Evolutionary conservation across 2,113 vertebrate genomes (phyloP), one percentile per base, ranked within the genome.

Genomic region (Sigmodon hispidus): DNA sequence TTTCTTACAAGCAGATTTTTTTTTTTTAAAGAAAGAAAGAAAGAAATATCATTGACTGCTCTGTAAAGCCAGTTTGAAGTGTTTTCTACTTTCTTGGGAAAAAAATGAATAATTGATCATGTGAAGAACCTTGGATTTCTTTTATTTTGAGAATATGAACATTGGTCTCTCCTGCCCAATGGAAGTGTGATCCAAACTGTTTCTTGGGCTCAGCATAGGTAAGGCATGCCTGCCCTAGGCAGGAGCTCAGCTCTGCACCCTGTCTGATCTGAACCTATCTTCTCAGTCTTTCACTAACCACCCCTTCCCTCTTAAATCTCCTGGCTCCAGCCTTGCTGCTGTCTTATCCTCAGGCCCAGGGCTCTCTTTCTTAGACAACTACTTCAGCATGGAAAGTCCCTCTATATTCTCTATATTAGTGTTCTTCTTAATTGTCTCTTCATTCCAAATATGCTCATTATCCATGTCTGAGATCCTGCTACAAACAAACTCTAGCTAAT

Each of bases 1-100:
- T 96, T 92, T 92, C 77, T 96, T 92, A 70, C 67, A 95, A 94
- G 89, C 55, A 90, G 91, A n/a, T 22, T 11, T 86, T 63, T 29
- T 22, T 11, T 86, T 63, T 29, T 10, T 84, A 84, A 90, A 76
- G 63, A 63, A 65, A 65, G 31, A 31, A 57, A 63, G 4, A 31
- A 65, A 70, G 87, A 94, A 83, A 67, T 29, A 87, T 73, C 92
- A 93, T 94, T 92, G 86, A 91, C 36, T 88, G 63, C 55, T 93
- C 61, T 77, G 34, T 55, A 61, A 90, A 94, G 85, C 4, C 57
- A 65, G 61, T 36, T 91, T 89, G 55, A 94, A 57, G 31, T 21
- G 69, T 90, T 92, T 91, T 69, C 95, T 48, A 91, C 48, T 93
- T 90, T 22, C 0, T 36, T 93, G 6, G 50, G 50, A 77, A 16